Conservation (phyloP, 2,113 vertebrate species). For the Pan paniscus region DNA sequence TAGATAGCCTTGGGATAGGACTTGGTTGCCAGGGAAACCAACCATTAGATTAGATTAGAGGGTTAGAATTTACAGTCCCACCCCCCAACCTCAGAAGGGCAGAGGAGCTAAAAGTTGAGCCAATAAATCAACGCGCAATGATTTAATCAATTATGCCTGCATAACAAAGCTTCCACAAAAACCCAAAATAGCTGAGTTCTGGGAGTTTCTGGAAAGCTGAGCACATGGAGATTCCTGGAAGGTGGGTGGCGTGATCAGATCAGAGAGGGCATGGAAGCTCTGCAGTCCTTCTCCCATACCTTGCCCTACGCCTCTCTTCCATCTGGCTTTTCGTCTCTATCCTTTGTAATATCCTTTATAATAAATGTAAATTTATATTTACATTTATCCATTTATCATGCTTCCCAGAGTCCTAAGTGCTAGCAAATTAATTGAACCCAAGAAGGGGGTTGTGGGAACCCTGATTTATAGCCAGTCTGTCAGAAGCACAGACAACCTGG, state of each 20-base stretch:
- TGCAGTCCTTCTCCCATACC: neutral
- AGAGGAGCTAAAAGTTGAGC: neutral
- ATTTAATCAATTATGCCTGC: neutral
- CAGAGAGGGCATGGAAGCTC: neutral
- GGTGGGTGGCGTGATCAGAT: no score
- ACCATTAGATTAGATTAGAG: neutral
- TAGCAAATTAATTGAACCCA: neutral
- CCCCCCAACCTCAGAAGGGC: neutral
- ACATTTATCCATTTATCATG: neutral
- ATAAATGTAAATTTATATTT: neutral
- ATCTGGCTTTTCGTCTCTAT: neutral
- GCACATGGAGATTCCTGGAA: no score
- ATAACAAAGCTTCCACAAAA: neutral
- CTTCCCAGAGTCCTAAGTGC: neutral
- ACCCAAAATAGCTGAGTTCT: neutral
- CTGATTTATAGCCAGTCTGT: neutral
- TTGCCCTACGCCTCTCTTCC: neutral
- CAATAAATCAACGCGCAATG: neutral
- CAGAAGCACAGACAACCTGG: neutral
- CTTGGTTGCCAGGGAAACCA: neutral
- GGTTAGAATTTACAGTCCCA: neutral
- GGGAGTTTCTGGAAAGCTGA: neutral
- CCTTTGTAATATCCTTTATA: neutral
- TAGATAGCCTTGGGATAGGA: neutral
- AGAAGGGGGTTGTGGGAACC: neutral